These are phyloP conservation scores for Corynorhinus townsendii DNA, from an alignment of 2,113 vertebrate genomes.

Conservation along the genomic window DNA sequence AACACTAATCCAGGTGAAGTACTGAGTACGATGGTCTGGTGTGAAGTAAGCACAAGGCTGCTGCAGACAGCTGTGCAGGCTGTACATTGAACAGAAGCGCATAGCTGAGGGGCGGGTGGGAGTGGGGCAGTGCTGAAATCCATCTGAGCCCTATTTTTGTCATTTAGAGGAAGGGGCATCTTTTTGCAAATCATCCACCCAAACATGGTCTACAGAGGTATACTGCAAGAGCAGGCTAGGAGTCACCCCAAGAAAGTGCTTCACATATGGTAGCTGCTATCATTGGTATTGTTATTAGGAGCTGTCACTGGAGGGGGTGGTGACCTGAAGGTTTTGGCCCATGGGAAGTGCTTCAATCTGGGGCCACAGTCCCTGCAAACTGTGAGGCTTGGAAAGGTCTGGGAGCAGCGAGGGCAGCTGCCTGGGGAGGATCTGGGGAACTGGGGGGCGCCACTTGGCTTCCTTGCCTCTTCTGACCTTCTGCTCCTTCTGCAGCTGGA, in stretches of 20 bases:
- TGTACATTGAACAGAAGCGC: not conserved
- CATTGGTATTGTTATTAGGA: not conserved
- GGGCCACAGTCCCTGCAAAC: not conserved
- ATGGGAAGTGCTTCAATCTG: not conserved
- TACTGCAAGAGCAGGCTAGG: not conserved
- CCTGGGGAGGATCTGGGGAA: not conserved
- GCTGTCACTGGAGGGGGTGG: not conserved
- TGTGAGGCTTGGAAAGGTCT: not conserved
- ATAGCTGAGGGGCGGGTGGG: accelerated
- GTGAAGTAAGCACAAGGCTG: not conserved
- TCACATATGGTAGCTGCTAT: not conserved
- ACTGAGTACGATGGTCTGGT: not conserved
- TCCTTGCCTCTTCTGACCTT: constrained; percentile 19
- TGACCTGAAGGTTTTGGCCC: not conserved
- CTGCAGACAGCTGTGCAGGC: not conserved
- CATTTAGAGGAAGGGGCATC: not conserved
- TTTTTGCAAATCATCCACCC: not conserved
- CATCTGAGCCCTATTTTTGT: not conserved
- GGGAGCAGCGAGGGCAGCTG: not conserved
- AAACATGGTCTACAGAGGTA: not conserved
- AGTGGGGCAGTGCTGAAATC: not conserved
- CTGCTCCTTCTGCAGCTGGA: constrained; percentile 86
- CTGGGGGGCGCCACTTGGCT: accelerated
- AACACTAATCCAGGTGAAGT: not conserved
- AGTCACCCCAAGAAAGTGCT: not conserved